These are phyloP conservation scores for Cossypha niveicapilla DNA, from an alignment of 2,797 vertebrate genomes.

Conservation along the genomic window DNA sequence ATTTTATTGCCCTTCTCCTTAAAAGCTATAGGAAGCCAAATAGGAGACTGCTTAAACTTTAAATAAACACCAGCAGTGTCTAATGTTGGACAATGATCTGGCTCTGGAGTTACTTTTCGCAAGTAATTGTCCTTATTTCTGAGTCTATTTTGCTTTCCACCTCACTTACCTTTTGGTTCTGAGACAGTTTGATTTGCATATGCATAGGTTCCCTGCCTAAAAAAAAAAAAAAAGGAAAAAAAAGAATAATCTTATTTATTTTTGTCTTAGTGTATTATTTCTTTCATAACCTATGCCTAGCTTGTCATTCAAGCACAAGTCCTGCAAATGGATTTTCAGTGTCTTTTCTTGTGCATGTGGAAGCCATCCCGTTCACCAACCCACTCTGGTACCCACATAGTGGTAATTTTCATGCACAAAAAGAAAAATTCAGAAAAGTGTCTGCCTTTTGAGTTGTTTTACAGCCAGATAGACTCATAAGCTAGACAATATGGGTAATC, in stretches of 20 bases:
- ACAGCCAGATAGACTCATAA: not conserved
- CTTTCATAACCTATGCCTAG: not conserved
- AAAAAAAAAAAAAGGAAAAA: not conserved
- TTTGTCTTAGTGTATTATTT: not conserved
- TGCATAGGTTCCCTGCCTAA: not conserved
- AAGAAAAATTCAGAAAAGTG: not conserved
- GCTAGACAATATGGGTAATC: not conserved
- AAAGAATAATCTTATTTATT: not conserved
- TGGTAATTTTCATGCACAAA: not conserved
- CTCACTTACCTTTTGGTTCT: not conserved
- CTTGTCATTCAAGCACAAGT: not conserved
- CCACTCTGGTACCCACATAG: not conserved
- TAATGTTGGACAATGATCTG: not conserved
- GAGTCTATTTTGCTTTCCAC: not conserved
- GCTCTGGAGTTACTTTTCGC: not conserved
- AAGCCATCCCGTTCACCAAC: not conserved
- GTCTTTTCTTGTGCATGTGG: not conserved
- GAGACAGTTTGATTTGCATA: not conserved
- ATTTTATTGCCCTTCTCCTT: not conserved
- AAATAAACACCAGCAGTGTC: not conserved
- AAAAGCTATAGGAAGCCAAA: not conserved
- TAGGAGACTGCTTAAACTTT: not conserved
- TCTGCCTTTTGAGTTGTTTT: not conserved
- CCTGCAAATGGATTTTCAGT: fast-evolving
- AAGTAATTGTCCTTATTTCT: not conserved